Conservation (phyloP, 2,113 vertebrate genomes). For the Triplophysa dalaica region DNA sequence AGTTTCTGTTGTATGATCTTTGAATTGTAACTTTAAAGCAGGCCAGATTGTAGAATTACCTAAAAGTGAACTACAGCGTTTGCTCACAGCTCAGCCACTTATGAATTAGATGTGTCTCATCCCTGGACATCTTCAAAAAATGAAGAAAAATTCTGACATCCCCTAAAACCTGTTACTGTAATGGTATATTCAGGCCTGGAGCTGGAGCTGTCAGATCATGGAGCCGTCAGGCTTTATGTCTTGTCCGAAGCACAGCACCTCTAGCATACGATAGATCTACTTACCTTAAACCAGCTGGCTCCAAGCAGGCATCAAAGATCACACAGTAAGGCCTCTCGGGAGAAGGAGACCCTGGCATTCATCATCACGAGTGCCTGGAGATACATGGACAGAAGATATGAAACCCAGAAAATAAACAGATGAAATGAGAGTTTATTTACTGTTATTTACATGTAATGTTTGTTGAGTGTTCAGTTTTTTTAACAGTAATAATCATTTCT, state of each 20-base stretch:
- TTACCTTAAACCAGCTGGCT: slow-evolving; percentile 44
- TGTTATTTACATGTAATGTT: not conserved
- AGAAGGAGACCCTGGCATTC: slow-evolving; percentile 32
- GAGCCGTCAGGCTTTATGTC: slow-evolving; percentile 18
- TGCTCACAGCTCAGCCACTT: not conserved
- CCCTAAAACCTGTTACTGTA: not conserved
- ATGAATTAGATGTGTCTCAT: no score
- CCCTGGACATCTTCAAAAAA: not conserved
- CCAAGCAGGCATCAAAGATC: slow-evolving; percentile 40
- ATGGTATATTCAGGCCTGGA: not conserved
- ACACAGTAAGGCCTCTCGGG: slow-evolving; percentile 29
- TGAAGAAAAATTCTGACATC: not conserved
- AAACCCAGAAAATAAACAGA: slow-evolving; percentile 1
- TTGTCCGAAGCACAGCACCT: slow-evolving; percentile 17
- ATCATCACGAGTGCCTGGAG: slow-evolving; percentile 17
- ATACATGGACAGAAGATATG: slow-evolving; percentile 8
- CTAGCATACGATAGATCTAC: not conserved
- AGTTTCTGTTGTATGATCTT: no score
- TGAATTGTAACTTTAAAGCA: no score
- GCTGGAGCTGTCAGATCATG: slow-evolving; percentile 12
- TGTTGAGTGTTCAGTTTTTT: no score
- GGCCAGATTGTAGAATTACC: no score
- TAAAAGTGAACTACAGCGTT: not conserved
- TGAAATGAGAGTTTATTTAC: not conserved
- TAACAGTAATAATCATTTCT: no score